Base-by-base conservation (phyloP, 1,140 invertebrate genomes). In the Antheraea mylitta region DNA sequence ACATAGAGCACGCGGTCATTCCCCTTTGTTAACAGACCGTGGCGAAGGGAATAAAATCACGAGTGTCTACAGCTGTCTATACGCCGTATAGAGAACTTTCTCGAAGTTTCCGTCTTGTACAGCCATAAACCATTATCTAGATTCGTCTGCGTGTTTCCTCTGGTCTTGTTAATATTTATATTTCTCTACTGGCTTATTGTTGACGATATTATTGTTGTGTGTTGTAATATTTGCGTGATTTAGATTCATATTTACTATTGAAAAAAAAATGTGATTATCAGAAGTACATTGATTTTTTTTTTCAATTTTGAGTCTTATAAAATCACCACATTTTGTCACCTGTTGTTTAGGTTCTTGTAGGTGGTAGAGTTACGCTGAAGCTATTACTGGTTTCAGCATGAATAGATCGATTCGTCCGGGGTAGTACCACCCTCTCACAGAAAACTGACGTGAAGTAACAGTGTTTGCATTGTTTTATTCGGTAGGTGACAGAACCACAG, bases 71-170 rank as follows among this genome's bases (percentile, higher is more conserved):
- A 30, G 36, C 30, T 30, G 37, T 53, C 45, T 53, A 53, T 53
- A 53, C 45, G 45, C 0, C 11, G 45, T 37, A 63, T 30, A 63
- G 37, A 63, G 22, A 63, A 63, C 61, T 63, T 63, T 63, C 61
- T 30, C 18, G 16, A 63, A 16, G 61, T 22, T 63, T 63, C 61
- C 61, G 61, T 37, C 61, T 63, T 36, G 13, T 63, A 63, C 7
- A 63, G 18, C 30, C 61, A 37, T 63, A n/a, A 63, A 36, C 18
- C 59, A 60, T 60, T 60, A 60, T 60, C 22, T 30, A 63, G 22
- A 63, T 37, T 63, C 11, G 61, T 63, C 61, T 13, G 16, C 30
- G 61, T 18, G 11, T 63, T 62, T 62, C 60, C 60, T 62, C 36
- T 62, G 11, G 13, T 11, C 60, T 62, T 53, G 16, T 16, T 53